phyloP scores from a whole-genome alignment of 2,888 invertebrate genomes.

The Trilocha varians region DNA sequence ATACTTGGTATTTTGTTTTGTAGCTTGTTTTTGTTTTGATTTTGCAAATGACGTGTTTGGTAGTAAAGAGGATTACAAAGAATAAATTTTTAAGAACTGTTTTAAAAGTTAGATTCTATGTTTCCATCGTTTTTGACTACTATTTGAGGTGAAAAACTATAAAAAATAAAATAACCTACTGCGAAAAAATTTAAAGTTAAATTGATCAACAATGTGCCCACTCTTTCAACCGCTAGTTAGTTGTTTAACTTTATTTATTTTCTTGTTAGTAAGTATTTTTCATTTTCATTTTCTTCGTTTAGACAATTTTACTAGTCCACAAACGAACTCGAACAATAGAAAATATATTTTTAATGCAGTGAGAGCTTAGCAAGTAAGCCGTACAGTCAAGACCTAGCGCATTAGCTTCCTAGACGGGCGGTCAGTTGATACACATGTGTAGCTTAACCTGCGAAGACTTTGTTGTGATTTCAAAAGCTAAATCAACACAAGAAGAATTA shows the following conservation, averaged over 20 bases:
- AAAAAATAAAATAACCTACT: neutral
- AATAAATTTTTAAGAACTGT: too few relatives aligned
- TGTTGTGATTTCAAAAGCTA: neutral
- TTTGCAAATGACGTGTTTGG: too few relatives aligned
- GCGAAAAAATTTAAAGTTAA: neutral
- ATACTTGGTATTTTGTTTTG: neutral
- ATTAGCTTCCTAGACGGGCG: constrained; percentile 45
- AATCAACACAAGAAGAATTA: too few relatives aligned
- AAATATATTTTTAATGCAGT: constrained; percentile 47
- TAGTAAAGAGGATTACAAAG: too few relatives aligned
- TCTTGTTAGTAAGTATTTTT: too few relatives aligned
- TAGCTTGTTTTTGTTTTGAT: too few relatives aligned
- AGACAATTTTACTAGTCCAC: too few relatives aligned
- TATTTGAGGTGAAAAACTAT: neutral
- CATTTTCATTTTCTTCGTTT: too few relatives aligned
- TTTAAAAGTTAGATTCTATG: too few relatives aligned
- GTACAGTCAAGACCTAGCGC: constrained; percentile 33
- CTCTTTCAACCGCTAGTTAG: too few relatives aligned
- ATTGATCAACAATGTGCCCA: too few relatives aligned
- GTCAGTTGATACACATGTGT: constrained; percentile 36
- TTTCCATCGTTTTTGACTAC: neutral
- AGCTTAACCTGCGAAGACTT: constrained; percentile 24
- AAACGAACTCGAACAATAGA: constrained; percentile 5
- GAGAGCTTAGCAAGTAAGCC: constrained; percentile 42
- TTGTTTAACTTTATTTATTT: too few relatives aligned